Conservation (phyloP, 2,113 vertebrate genomes). For the Gavialis gangeticus region DNA sequence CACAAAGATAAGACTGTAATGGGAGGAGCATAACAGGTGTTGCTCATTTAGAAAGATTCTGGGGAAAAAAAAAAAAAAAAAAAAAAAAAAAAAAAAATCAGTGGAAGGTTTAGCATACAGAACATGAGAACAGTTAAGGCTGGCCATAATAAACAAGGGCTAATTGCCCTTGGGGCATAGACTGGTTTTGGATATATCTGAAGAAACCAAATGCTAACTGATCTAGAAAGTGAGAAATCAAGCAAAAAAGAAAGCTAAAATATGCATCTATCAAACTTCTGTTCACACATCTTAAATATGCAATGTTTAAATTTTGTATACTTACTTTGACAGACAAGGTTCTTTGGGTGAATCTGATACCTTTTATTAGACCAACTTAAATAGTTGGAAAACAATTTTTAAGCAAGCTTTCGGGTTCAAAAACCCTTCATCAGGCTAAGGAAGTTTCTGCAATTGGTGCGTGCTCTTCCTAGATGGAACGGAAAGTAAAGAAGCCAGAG, state of each 20-base stretch:
- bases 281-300: not conserved
- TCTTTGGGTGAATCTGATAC: no score
- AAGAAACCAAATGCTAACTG: not conserved
- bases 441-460: not conserved
- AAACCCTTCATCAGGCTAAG: no score
- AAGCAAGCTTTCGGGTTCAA: no score
- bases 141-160: not conserved
- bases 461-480: not conserved
- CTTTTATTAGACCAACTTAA: no score
- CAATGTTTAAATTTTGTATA: not conserved
- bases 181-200: not conserved
- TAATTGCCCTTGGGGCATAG: not conserved
- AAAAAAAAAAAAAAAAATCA: slow-evolving; percentile 25
- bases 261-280: not conserved
- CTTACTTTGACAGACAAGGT: not conserved
- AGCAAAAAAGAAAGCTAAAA: not conserved
- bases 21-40: slow-evolving; percentile 12
- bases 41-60: not conserved
- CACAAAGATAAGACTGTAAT: not conserved
- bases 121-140: slow-evolving; percentile 6
- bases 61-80: slow-evolving; percentile 11
- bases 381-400: no score
- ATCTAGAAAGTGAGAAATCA: not conserved
- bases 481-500: no score
- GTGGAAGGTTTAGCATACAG: not conserved